phyloP scores from a whole-genome alignment of 2,113 vertebrate species.

The Siphamia tubifer region DNA sequence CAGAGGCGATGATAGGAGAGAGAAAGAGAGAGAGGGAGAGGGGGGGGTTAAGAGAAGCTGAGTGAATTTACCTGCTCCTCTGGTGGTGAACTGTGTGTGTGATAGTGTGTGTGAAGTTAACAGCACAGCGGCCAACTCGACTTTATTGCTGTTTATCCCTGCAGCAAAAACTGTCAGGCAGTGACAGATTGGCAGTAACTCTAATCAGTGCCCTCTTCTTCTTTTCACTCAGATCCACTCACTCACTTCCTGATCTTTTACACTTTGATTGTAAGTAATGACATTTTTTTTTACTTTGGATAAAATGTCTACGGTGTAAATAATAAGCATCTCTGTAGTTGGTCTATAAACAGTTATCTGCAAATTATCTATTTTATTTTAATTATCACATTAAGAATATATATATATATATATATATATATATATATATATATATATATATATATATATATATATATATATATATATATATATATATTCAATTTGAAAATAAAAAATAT shows the following conservation, averaged over 20 bases:
- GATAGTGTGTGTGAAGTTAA: conserved; percentile 60
- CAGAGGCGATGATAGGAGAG: conserved; percentile 61
- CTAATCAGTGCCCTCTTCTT: conserved; percentile 63
- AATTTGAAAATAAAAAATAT: too few relatives aligned
- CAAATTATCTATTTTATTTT: conserved; percentile 3
- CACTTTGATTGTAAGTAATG: conserved; percentile 37
- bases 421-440: too few relatives aligned
- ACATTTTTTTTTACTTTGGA: conserved; percentile 8
- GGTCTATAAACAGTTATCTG: too few relatives aligned
- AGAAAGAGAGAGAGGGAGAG: too few relatives aligned
- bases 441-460: too few relatives aligned
- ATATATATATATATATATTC: too few relatives aligned
- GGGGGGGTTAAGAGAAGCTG: conserved; percentile 30
- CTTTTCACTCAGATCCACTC: conserved; percentile 47
- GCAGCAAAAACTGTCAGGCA: conserved; percentile 71
- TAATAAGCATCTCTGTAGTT: background rate
- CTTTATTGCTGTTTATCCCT: conserved; percentile 79
- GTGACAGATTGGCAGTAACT: conserved; percentile 73
- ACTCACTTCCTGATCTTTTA: conserved; percentile 45
- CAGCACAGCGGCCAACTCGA: conserved; percentile 55
- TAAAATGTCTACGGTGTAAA: background rate
- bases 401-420: too few relatives aligned
- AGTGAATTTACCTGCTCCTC: conserved; percentile 68
- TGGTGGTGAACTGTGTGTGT: conserved; percentile 51
- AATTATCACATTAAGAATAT: too few relatives aligned